A percentile compares a stretch with the other conserved stretches of the same genome.
Evolutionary conservation across 2,888 invertebrate species (phyloP).

Genomic region (Drosophila histrio): DNA sequence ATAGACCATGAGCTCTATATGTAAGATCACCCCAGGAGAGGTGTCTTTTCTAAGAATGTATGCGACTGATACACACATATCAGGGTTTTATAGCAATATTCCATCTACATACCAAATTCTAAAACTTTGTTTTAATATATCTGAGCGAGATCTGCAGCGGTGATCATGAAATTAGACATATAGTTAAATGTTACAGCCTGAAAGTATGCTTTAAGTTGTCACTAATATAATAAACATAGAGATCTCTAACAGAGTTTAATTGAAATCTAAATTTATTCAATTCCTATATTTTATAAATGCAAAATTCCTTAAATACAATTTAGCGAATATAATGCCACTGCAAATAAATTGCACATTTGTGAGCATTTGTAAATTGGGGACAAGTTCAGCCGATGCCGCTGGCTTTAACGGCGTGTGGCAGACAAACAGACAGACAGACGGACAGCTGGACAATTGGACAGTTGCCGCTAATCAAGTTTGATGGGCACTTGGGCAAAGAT

Average conservation of each 20-base stretch:
- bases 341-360: background rate
- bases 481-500: constrained; percentile 34
- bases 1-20: too few relatives aligned
- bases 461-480: constrained; percentile 59
- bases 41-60: too few relatives aligned
- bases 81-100: too few relatives aligned
- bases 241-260: background rate
- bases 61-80: too few relatives aligned
- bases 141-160: too few relatives aligned
- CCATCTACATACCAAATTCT: too few relatives aligned
- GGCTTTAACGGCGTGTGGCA: background rate
- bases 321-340: background rate
- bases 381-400: background rate
- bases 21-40: too few relatives aligned
- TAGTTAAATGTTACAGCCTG: too few relatives aligned
- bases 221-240: too few relatives aligned
- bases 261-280: background rate
- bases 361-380: background rate
- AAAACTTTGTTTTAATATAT: too few relatives aligned
- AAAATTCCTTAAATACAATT: background rate
- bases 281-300: background rate
- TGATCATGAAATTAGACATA: too few relatives aligned
- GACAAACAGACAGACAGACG: background rate
- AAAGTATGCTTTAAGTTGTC: too few relatives aligned
- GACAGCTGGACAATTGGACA: constrained; percentile 5